Evolutionary conservation across 2,113 vertebrate species (phyloP).

Genomic region (Nothoprocta perdicaria): DNA sequence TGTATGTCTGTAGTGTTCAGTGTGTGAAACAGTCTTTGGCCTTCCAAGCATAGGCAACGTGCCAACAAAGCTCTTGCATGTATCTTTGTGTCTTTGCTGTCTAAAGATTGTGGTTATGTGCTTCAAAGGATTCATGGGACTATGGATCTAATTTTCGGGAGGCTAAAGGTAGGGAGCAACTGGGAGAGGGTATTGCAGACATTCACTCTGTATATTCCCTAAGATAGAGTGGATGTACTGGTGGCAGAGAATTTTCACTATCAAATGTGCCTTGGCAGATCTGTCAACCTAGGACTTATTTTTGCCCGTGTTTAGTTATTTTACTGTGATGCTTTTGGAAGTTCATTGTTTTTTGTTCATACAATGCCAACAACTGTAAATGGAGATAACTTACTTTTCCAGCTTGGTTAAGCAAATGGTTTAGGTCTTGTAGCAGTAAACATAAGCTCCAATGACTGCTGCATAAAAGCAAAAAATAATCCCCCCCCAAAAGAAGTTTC

Average conservation of each 20-base stretch:
- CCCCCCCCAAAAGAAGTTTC: too few species aligned
- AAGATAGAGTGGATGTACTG: background rate
- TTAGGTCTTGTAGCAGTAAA: background rate
- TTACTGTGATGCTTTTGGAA: background rate
- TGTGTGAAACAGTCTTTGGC: slow-evolving; percentile 49
- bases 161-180: background rate
- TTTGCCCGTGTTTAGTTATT: background rate
- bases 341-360: background rate
- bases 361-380: background rate
- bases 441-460: accelerated
- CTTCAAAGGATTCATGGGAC: background rate
- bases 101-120: background rate
- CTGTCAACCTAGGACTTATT: background rate
- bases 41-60: slow-evolving; percentile 24
- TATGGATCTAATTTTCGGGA: background rate
- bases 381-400: background rate
- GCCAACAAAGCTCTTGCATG: slow-evolving; percentile 52
- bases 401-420: background rate
- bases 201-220: background rate
- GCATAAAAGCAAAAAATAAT: background rate
- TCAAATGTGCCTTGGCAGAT: background rate
- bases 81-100: slow-evolving; percentile 40
- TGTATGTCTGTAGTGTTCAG: slow-evolving; percentile 9
- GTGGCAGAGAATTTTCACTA: background rate
- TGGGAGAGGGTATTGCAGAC: background rate